These are phyloP conservation scores for Sarcophaga peregrina DNA, from an alignment of 1,140 invertebrate species.

Conservation along the genomic window DNA sequence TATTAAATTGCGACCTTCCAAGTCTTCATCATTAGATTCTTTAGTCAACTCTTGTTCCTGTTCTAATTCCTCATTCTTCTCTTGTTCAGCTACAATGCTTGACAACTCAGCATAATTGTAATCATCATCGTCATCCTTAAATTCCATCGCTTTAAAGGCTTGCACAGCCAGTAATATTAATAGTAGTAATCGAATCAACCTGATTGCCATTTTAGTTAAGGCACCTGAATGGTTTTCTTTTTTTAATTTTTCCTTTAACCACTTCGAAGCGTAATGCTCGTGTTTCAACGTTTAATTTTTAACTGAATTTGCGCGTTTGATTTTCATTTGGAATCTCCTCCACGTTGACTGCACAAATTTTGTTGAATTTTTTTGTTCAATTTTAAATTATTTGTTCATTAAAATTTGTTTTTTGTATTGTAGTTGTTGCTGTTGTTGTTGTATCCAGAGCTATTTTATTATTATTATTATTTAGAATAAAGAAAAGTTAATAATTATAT, in stretches of 20 bases:
- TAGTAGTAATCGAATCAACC: neutral
- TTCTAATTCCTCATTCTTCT: neutral
- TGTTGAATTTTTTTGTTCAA: too few species aligned
- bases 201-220: too few species aligned
- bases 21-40: neutral
- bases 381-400: too few species aligned
- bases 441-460: slow-evolving; percentile 1
- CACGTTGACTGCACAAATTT: neutral
- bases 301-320: neutral
- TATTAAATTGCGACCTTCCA: neutral
- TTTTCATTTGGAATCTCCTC: neutral
- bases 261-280: neutral
- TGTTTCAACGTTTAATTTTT: slow-evolving; percentile 3
- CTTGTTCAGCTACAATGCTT: neutral
- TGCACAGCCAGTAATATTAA: neutral
- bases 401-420: neutral
- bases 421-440: neutral
- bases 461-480: slow-evolving; percentile 10
- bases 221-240: too few species aligned
- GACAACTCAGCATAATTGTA: neutral
- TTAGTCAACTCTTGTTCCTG: neutral
- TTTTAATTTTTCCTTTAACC: too few species aligned
- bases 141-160: neutral
- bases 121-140: neutral
- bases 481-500: neutral